Evolutionary conservation across 2,888 invertebrate genomes (phyloP).

Genomic region (Oxycera nigricornis): DNA sequence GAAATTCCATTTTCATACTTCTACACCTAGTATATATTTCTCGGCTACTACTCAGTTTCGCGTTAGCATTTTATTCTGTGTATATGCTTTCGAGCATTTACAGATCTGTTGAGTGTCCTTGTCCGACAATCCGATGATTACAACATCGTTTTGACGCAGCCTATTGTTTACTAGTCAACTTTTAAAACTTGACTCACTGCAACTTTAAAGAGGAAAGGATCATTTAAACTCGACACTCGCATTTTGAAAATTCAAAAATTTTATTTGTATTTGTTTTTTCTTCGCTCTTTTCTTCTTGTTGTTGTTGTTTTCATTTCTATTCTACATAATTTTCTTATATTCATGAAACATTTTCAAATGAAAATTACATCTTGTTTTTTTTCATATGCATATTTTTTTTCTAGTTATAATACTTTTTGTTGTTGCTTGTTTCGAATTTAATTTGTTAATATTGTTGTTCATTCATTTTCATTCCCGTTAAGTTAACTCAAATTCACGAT

Average conservation of each 20-base stretch:
- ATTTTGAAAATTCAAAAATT: conserved; percentile 16
- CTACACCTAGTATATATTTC: too few species aligned
- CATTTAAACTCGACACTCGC: too few species aligned
- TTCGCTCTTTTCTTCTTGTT: background rate
- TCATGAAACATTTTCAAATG: conserved; percentile 20
- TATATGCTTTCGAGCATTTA: too few species aligned
- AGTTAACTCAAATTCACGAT: background rate
- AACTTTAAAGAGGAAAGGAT: too few species aligned
- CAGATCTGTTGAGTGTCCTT: too few species aligned
- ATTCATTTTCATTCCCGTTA: background rate
- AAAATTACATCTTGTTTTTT: conserved; percentile 20
- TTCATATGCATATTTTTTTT: background rate
- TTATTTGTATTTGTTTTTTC: background rate
- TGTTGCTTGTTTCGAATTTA: background rate
- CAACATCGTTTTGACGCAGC: too few species aligned
- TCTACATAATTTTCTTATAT: background rate
- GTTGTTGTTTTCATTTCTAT: background rate
- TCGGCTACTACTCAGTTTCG: too few species aligned
- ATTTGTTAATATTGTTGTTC: background rate
- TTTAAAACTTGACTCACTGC: too few species aligned
- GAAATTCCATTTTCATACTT: too few species aligned
- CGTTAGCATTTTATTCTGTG: too few species aligned
- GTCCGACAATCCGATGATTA: too few species aligned
- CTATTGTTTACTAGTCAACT: too few species aligned
- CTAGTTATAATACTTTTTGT: background rate